These are phyloP conservation scores for Brachionus asplanchnoidis DNA, from an alignment of 1,140 invertebrate genomes.

Conservation along the genomic window DNA sequence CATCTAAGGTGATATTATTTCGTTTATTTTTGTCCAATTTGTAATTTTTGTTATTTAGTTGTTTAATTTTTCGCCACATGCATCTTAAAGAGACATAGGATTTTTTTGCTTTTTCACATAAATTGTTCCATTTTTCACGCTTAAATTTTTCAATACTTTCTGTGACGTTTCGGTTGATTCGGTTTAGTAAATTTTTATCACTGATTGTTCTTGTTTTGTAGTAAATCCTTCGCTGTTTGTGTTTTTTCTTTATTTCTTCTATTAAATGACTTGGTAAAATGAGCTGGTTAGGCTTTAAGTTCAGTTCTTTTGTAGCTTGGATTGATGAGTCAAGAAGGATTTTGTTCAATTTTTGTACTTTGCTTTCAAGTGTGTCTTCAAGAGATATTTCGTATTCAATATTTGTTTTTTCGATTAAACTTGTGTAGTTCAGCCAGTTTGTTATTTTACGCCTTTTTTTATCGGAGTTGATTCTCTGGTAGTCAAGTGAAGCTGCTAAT, in stretches of 20 bases:
- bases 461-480: not conserved
- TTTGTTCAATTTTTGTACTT: not conserved
- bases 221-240: not conserved
- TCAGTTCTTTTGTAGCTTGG: not conserved
- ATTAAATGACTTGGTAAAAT: not conserved
- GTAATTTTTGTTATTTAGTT: not conserved
- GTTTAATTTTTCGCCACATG: not conserved
- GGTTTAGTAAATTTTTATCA: not conserved
- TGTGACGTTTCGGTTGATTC: not conserved
- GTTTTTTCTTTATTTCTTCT: not conserved
- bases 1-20: not conserved
- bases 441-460: not conserved
- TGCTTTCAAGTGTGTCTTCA: not conserved
- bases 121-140: not conserved
- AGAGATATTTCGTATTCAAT: not conserved
- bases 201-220: not conserved
- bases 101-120: not conserved
- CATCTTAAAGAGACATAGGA: not conserved
- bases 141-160: not conserved
- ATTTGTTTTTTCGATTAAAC: not conserved
- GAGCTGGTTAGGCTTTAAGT: not conserved
- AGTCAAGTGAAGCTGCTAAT: not conserved
- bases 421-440: not conserved
- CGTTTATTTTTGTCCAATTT: not conserved
- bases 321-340: not conserved